A percentile compares a stretch with the other conserved stretches of the same genome.
These are phyloP conservation scores for Oceanodroma tethys DNA, from an alignment of 2,113 vertebrate genomes.

Conservation along the genomic window DNA sequence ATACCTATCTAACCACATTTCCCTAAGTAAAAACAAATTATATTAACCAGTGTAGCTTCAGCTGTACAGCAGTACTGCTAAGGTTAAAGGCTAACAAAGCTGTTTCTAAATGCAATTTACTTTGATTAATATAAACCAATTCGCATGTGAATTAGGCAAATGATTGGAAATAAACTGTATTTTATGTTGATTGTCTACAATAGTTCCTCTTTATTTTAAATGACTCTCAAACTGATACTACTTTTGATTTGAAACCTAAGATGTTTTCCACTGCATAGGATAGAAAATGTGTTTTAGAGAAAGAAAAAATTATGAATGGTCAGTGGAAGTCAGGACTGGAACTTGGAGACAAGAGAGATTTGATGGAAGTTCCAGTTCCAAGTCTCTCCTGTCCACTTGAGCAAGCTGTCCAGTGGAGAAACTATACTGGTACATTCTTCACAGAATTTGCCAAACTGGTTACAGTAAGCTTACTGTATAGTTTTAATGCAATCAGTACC, in stretches of 20 bases:
- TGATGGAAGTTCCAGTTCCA: not conserved
- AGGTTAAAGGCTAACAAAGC: not conserved
- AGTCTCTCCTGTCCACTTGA: not conserved
- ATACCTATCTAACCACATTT: not conserved
- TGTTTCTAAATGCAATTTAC: not conserved
- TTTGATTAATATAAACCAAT: not conserved
- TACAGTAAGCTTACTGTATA: not conserved
- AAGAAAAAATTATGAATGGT: not conserved
- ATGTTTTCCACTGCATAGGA: not conserved
- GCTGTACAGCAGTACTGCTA: not conserved
- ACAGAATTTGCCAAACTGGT: not conserved
- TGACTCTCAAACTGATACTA: not conserved
- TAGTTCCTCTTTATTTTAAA: not conserved
- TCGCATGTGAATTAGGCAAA: constrained; percentile 4
- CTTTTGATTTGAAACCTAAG: not conserved
- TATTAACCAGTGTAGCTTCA: not conserved
- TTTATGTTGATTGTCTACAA: not conserved
- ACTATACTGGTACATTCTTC: not conserved
- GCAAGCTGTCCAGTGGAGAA: not conserved
- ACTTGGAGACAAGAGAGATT: not conserved
- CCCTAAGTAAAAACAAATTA: not conserved
- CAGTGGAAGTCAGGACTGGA: not conserved
- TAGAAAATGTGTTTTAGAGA: not conserved
- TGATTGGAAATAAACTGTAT: constrained; percentile 32
- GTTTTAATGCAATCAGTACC: not conserved